Evolutionary conservation across 2,888 invertebrate species (phyloP).

Genomic region (Mellilla xanthometata): DNA sequence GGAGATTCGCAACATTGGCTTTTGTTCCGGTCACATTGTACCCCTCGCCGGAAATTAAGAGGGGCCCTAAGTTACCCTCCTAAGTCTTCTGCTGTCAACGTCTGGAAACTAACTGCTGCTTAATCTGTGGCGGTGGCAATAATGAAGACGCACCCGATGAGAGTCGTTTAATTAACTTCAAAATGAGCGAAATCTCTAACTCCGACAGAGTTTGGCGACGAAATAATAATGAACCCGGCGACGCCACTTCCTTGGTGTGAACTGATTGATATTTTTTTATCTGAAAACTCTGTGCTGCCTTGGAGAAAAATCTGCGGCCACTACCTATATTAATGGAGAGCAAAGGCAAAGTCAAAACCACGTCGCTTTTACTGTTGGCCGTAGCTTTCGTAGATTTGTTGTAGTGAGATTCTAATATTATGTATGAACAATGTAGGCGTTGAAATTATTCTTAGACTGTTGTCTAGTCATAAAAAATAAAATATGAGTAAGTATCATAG

Average conservation of each 20-base stretch:
- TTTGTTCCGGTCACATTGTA: slow-evolving; percentile 21
- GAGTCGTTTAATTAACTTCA: slow-evolving; percentile 71
- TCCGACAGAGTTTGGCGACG: slow-evolving; percentile 50
- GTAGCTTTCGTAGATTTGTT: too few relatives aligned
- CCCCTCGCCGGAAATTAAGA: slow-evolving; percentile 29
- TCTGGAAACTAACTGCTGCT: slow-evolving; percentile 24
- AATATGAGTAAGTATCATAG: too few relatives aligned
- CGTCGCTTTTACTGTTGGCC: slow-evolving; percentile 3
- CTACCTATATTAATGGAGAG: slow-evolving; percentile 2
- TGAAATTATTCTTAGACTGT: too few relatives aligned
- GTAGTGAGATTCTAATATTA: too few relatives aligned
- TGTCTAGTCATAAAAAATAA: too few relatives aligned
- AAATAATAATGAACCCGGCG: slow-evolving; percentile 59
- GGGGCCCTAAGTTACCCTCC: slow-evolving; percentile 23
- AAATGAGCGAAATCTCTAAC: slow-evolving; percentile 54
- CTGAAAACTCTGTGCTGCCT: slow-evolving; percentile 20
- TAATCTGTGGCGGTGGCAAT: slow-evolving; percentile 43
- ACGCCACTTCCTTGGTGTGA: slow-evolving; percentile 29
- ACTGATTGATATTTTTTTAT: slow-evolving; percentile 27
- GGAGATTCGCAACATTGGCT: slow-evolving; percentile 13
- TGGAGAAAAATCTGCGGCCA: neutral
- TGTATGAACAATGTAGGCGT: too few relatives aligned
- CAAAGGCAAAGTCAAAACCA: slow-evolving; percentile 2
- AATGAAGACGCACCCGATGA: slow-evolving; percentile 64
- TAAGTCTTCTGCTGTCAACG: slow-evolving; percentile 24